These are phyloP conservation scores for Hypomecis punctinalis DNA, from an alignment of 2,888 invertebrate species.

Conservation along the genomic window DNA sequence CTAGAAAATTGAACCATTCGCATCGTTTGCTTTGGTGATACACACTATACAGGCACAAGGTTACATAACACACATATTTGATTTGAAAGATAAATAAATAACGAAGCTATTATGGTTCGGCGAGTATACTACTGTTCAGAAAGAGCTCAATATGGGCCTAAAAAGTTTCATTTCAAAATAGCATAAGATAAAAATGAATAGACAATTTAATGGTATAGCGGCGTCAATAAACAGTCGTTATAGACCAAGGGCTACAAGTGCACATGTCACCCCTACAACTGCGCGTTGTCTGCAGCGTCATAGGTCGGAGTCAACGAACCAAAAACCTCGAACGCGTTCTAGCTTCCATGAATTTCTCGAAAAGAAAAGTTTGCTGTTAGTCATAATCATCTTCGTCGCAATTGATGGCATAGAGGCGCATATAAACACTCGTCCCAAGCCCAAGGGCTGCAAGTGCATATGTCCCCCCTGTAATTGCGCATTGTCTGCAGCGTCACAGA, in stretches of 20 bases:
- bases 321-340: conserved; percentile 50
- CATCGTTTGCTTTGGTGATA: too few relatives aligned
- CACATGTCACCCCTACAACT: conserved; percentile 2
- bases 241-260: conserved; percentile 4
- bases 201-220: neutral
- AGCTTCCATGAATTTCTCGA: conserved; percentile 36
- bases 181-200: neutral
- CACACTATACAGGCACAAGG: too few relatives aligned
- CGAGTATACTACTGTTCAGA: too few relatives aligned
- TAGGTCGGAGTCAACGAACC: conserved; percentile 38
- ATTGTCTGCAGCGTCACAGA: conserved; percentile 21
- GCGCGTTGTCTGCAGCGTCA: conserved; percentile 22
- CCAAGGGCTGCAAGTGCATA: neutral
- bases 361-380: too few relatives aligned
- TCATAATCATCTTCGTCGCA: too few relatives aligned
- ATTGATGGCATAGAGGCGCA: too few relatives aligned
- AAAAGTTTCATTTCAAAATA: too few relatives aligned
- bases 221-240: conserved; percentile 1
- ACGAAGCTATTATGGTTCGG: too few relatives aligned
- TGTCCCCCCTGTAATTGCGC: neutral
- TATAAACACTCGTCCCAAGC: neutral
- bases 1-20: too few relatives aligned
- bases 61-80: too few relatives aligned
- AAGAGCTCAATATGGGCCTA: too few relatives aligned
- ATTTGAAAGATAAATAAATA: too few relatives aligned